Conservation (phyloP, 2,797 vertebrate genomes). For the Syngnathus acus region DNA sequence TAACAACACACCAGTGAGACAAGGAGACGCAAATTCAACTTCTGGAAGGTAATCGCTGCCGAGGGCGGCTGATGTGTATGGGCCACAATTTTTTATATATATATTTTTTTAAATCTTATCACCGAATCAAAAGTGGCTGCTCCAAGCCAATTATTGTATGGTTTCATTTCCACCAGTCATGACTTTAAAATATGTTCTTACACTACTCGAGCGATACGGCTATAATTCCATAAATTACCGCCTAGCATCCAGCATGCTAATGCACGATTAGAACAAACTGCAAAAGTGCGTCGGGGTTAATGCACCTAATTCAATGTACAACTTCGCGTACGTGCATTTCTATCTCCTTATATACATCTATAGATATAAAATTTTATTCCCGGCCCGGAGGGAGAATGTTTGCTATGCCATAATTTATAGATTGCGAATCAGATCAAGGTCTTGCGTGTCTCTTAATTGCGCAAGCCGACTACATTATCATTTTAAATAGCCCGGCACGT, state of each 20-base stretch:
- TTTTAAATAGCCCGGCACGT: neutral
- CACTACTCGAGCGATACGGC: neutral
- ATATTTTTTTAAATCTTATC: neutral
- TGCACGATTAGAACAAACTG: neutral
- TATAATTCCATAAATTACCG: neutral
- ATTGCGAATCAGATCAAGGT: neutral
- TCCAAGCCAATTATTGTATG: neutral
- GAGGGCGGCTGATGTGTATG: too few species aligned
- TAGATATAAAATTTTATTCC: neutral
- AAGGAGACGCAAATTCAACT: too few species aligned
- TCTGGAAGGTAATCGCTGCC: too few species aligned
- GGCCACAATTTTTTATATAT: neutral
- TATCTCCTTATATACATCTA: neutral
- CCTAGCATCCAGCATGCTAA: neutral
- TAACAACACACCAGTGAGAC: neutral
- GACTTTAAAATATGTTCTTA: neutral
- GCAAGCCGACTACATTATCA: neutral
- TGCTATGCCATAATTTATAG: slow-evolving; percentile 8
- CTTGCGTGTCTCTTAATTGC: slow-evolving; percentile 3
- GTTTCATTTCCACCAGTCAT: neutral
- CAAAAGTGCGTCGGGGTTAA: neutral
- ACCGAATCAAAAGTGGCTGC: too few species aligned
- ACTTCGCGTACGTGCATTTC: neutral
- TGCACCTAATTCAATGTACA: neutral
- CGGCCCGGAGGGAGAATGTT: neutral